A percentile compares a stretch with the other conserved stretches of the same genome.
Conservation (phyloP, 1,140 invertebrate species). For the Pachypeltis micranthus region DNA sequence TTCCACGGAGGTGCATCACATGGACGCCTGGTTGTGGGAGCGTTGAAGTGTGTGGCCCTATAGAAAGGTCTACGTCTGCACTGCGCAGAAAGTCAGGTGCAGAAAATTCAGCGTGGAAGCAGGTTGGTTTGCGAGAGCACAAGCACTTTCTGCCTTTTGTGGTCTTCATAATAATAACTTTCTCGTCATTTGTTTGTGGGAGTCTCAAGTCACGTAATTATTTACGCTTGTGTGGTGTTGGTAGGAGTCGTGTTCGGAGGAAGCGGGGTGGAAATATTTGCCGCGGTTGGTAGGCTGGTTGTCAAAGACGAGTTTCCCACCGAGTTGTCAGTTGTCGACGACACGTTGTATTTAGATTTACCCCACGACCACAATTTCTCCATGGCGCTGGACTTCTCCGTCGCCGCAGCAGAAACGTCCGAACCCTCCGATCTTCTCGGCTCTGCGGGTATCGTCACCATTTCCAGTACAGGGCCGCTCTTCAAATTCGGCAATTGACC, state of each 20-base stretch:
- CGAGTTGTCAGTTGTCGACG: background rate
- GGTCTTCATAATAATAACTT: too few species aligned
- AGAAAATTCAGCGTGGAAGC: too few species aligned
- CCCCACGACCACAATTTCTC: slow-evolving; percentile 24
- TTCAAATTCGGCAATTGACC: background rate
- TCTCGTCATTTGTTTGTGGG: too few species aligned
- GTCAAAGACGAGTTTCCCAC: background rate
- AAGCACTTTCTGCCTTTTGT: too few species aligned
- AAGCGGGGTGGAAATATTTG: background rate
- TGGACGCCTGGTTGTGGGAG: too few species aligned
- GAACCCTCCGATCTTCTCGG: background rate
- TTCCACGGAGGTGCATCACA: too few species aligned
- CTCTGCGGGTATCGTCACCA: slow-evolving; percentile 18
- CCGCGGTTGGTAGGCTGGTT: background rate
- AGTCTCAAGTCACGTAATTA: too few species aligned
- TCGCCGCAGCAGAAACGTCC: background rate
- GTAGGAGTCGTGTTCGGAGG: background rate
- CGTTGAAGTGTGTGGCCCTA: too few species aligned
- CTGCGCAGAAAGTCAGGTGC: too few species aligned
- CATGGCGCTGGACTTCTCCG: slow-evolving; percentile 19
- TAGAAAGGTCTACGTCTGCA: too few species aligned
- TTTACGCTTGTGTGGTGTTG: background rate
- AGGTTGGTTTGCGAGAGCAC: too few species aligned
- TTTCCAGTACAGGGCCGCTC: slow-evolving; percentile 5
- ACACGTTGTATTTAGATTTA: slow-evolving; percentile 19